Percentiles rank a stretch among this genome's conserved stretches.
These are phyloP conservation scores for Heliangelus exortis DNA, from an alignment of 2,797 vertebrate species.

Conservation along the genomic window DNA sequence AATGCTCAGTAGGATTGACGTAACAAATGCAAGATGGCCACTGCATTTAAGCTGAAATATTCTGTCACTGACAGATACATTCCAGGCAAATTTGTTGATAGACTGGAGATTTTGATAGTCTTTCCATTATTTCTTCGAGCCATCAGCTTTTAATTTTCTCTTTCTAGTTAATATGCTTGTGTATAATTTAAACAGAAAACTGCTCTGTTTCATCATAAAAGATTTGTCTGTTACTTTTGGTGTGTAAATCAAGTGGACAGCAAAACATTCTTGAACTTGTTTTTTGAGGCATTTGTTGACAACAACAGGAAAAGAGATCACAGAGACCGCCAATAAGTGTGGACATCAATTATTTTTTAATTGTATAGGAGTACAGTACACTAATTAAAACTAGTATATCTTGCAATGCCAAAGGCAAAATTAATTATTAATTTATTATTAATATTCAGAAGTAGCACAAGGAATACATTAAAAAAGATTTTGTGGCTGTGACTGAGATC, in stretches of 20 bases:
- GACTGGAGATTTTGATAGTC: constrained; percentile 76
- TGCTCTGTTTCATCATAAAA: constrained; percentile 87
- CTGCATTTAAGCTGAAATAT: constrained; percentile 42
- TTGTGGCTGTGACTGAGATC: constrained; percentile 92
- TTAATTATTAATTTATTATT: constrained; percentile 99
- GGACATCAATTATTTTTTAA: constrained; percentile 99
- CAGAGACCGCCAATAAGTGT: constrained; percentile 91
- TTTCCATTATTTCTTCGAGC: constrained; percentile 77
- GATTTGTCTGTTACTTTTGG: constrained; percentile 82
- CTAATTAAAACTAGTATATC: constrained; percentile 99
- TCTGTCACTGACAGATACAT: constrained; percentile 62
- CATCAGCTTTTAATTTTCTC: constrained; percentile 80
- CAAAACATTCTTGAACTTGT: constrained; percentile 82
- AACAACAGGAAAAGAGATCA: constrained; percentile 94
- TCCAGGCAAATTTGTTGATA: constrained; percentile 76
- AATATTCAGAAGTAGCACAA: constrained; percentile 99
- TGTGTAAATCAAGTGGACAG: constrained; percentile 83
- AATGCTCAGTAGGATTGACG: constrained; percentile 55
- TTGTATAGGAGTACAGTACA: constrained; percentile 99
- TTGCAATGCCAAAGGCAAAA: constrained; percentile 99
- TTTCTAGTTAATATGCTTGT: constrained; percentile 82
- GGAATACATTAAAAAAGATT: constrained; percentile 99
- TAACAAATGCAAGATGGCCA: constrained; percentile 75
- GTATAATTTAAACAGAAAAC: constrained; percentile 85
- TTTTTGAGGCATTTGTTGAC: constrained; percentile 88